These are phyloP conservation scores for Elgaria multicarinata DNA, from an alignment of 2,113 vertebrate genomes.

Conservation along the genomic window DNA sequence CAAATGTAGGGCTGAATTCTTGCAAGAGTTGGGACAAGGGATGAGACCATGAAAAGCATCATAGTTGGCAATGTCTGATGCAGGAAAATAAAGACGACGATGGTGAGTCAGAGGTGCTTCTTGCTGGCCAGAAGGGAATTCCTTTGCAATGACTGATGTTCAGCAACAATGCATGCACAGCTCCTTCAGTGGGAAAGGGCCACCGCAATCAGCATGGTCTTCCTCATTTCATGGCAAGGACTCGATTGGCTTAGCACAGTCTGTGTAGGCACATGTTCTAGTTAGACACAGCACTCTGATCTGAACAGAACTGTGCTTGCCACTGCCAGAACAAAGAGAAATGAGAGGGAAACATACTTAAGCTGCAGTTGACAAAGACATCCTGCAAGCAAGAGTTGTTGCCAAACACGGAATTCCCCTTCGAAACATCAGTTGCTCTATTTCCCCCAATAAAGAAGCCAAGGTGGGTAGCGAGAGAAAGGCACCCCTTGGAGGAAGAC, in stretches of 20 bases:
- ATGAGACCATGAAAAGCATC: no score
- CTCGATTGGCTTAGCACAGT: neutral
- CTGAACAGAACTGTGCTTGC: neutral
- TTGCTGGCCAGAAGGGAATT: neutral
- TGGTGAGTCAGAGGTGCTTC: neutral
- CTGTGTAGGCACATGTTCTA: neutral
- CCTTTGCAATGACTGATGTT: neutral
- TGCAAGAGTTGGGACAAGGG: no score
- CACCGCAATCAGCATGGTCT: neutral
- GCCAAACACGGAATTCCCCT: neutral
- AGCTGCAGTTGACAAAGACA: neutral
- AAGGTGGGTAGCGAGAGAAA: neutral
- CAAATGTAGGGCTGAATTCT: no score
- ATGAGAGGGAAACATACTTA: slow-evolving; percentile 9
- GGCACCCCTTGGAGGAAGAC: neutral
- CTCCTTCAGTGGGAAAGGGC: neutral
- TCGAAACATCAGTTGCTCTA: slow-evolving; percentile 8
- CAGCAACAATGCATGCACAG: neutral
- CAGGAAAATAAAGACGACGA: no score
- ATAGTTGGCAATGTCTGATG: no score
- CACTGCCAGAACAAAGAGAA: neutral
- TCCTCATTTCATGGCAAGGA: neutral
- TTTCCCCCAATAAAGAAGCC: slow-evolving; percentile 5
- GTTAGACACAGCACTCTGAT: neutral
- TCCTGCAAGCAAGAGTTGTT: neutral